Percentiles rank a stretch among this genome's conserved stretches.
phyloP scores from a whole-genome alignment of 2,888 invertebrate genomes.

The Limnephilus lunatus region DNA sequence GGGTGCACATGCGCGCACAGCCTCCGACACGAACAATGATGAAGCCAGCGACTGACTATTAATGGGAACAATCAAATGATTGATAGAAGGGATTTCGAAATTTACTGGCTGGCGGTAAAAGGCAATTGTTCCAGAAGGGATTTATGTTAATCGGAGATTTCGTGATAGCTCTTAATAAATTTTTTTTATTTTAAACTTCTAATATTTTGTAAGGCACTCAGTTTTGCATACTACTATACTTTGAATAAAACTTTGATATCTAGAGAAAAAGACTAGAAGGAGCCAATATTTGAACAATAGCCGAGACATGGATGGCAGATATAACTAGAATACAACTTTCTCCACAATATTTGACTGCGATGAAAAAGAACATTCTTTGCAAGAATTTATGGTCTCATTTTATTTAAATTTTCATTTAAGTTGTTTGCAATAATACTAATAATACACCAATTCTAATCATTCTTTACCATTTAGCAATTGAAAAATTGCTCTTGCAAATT shows the following conservation, averaged over 20 bases:
- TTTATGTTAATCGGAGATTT: background rate
- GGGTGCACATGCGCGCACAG: slow-evolving; percentile 21
- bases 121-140: background rate
- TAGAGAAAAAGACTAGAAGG: background rate
- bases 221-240: background rate
- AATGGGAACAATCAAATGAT: slow-evolving; percentile 12
- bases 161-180: background rate
- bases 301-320: background rate
- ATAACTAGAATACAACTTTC: background rate
- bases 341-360: background rate
- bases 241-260: background rate
- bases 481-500: too few species aligned
- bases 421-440: too few species aligned
- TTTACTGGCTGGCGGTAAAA: slow-evolving; percentile 2
- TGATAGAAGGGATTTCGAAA: background rate
- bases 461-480: too few species aligned
- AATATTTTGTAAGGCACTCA: background rate
- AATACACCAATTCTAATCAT: too few species aligned
- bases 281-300: background rate
- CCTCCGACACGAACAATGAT: slow-evolving; percentile 21
- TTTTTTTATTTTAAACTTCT: background rate
- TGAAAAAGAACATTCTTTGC: background rate
- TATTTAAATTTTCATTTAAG: too few species aligned
- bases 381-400: too few species aligned
- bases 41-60: slow-evolving; percentile 9